These are phyloP conservation scores for Clarias magur DNA, from an alignment of 2,113 vertebrate species.

Conservation along the genomic window DNA sequence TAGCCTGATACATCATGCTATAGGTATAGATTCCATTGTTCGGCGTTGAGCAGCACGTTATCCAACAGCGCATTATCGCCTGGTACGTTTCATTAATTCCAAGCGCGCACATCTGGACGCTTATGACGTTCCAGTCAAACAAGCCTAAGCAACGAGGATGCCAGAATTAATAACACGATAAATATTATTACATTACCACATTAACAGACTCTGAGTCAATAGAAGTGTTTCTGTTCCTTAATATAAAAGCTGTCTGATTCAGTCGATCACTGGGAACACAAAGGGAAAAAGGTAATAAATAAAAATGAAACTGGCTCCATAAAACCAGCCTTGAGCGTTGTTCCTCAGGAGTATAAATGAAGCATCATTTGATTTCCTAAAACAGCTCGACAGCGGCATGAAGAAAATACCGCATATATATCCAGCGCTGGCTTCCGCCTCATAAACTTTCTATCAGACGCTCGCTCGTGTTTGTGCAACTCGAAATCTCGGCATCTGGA, in stretches of 20 bases:
- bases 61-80: background rate
- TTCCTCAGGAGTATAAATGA: constrained; percentile 18
- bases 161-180: background rate
- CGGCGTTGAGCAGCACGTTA: background rate
- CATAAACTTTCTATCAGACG: background rate
- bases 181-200: too few species aligned
- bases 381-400: background rate
- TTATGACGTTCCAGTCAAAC: background rate
- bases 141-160: background rate
- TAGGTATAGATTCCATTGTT: background rate
- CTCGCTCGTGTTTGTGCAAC: background rate
- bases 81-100: background rate
- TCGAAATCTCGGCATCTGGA: background rate
- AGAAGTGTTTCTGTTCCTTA: background rate
- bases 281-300: background rate
- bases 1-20: background rate
- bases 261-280: background rate
- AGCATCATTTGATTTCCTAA: constrained; percentile 15
- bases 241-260: background rate
- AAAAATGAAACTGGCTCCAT: background rate
- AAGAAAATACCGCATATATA: too few species aligned
- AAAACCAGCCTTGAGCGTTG: constrained; percentile 17
- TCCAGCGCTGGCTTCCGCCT: background rate
- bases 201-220: background rate
- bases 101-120: background rate